Percentiles rank a stretch among this genome's conserved stretches.
Conservation (phyloP, 1,140 invertebrate genomes). For the Drusus annulatus region DNA sequence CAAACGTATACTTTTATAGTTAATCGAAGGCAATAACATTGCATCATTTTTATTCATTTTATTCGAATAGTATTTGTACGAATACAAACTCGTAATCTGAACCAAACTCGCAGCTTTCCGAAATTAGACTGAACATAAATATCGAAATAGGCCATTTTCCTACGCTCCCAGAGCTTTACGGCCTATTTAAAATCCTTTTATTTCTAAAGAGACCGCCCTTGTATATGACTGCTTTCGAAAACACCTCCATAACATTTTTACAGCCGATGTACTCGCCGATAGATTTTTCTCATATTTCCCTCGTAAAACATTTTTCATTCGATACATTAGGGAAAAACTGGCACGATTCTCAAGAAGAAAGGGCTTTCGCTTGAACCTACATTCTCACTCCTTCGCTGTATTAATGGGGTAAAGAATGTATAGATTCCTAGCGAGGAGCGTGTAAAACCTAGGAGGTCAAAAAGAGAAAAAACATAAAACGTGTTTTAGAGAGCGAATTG, state of each 20-base stretch:
- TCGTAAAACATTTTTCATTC: conserved; percentile 50
- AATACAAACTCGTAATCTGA: neutral
- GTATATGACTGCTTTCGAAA: conserved; percentile 30
- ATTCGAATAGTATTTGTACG: conserved; percentile 11
- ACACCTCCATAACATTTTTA: conserved; percentile 43
- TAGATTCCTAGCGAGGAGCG: conserved; percentile 9
- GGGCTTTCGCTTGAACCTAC: conserved; percentile 10
- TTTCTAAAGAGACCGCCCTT: conserved; percentile 19
- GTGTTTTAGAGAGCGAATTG: conserved; percentile 28
- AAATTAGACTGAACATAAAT: conserved; percentile 19
- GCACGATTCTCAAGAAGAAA: conserved; percentile 14
- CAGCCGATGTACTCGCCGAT: conserved; percentile 33
- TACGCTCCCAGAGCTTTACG: conserved; percentile 18
- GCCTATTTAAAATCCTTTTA: conserved; percentile 45
- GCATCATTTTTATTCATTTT: neutral
- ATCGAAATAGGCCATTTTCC: conserved; percentile 24
- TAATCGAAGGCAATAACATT: no score
- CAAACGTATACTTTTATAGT: no score
- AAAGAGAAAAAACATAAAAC: conserved; percentile 36
- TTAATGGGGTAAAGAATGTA: conserved; percentile 30
- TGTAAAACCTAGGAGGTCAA: conserved; percentile 21
- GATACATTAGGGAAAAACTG: conserved; percentile 49
- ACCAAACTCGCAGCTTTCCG: conserved; percentile 9
- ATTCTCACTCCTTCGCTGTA: conserved; percentile 24
- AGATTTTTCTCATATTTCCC: conserved; percentile 46